Evolutionary conservation across 1,140 invertebrate genomes (phyloP).

Genomic region (Melanaphis sacchari): DNA sequence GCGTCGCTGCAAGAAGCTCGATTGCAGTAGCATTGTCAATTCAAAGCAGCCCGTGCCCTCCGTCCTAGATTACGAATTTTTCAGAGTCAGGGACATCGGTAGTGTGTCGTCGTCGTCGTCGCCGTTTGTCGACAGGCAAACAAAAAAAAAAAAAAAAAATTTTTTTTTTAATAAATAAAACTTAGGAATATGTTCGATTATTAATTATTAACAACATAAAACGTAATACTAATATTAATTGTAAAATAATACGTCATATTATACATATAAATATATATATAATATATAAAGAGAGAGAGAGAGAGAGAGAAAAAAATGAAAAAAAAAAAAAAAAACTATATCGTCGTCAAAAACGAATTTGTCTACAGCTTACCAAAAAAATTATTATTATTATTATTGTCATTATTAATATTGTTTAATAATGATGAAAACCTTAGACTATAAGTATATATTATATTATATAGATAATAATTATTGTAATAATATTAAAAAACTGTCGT

Average conservation of each 20-base stretch:
- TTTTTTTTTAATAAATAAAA: not conserved
- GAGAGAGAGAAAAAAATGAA: constrained; percentile 28
- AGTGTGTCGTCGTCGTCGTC: constrained; percentile 23
- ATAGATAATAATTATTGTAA: constrained; percentile 29
- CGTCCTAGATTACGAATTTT: constrained; percentile 57
- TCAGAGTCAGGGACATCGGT: constrained; percentile 52
- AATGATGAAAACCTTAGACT: not conserved
- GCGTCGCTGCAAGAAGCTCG: constrained; percentile 63
- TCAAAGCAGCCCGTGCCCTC: constrained; percentile 55
- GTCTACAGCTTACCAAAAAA: constrained; percentile 4
- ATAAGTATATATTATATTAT: not conserved
- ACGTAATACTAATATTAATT: constrained; percentile 10
- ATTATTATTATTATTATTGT: not conserved
- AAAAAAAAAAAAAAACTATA: not conserved
- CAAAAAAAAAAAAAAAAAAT: constrained; percentile 21
- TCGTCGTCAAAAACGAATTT: constrained; percentile 4
- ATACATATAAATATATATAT: not conserved
- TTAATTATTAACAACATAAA: not conserved
- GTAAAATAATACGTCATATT: not conserved
- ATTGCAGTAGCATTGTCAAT: constrained; percentile 61
- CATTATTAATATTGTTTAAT: too few species aligned
- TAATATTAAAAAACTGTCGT: not conserved
- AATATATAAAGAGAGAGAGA: not conserved
- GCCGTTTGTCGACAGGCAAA: not conserved
- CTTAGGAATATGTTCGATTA: constrained; percentile 18